Evolutionary conservation across 2,113 vertebrate species (phyloP).

Genomic region (Rousettus leschenaultii): DNA sequence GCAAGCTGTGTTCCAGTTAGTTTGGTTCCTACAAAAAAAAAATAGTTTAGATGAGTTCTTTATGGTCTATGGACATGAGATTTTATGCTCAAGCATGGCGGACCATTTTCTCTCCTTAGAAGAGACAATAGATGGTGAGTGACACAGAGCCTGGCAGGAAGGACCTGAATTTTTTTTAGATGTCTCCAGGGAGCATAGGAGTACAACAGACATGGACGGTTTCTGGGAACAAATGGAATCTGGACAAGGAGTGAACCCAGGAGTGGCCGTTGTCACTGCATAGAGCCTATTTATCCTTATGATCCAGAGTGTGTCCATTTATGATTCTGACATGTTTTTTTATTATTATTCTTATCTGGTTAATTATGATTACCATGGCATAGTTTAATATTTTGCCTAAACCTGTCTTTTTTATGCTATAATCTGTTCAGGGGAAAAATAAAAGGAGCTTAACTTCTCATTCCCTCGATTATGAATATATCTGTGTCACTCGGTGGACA

Average conservation of each 20-base stretch:
- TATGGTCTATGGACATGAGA: background rate
- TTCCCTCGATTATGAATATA: background rate
- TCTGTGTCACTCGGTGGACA: background rate
- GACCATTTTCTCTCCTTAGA: background rate
- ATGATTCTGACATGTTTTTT: background rate
- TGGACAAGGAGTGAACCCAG: background rate
- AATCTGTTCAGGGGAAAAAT: background rate
- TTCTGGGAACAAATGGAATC: background rate
- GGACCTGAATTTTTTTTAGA: background rate
- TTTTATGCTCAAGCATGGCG: background rate
- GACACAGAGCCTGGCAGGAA: background rate
- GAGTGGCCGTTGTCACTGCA: accelerated
- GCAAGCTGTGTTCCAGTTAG: background rate
- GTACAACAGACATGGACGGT: background rate
- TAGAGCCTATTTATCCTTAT: background rate
- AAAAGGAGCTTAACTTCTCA: background rate
- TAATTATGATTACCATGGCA: background rate
- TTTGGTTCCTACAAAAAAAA: background rate
- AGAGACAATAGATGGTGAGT: background rate
- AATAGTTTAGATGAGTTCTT: background rate
- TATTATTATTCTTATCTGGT: background rate
- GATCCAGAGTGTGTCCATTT: background rate
- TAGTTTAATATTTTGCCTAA: background rate
- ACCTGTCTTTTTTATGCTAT: background rate
- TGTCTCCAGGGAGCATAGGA: background rate